phyloP scores from a whole-genome alignment of 2,797 vertebrate species.

The Danionella dracula region DNA sequence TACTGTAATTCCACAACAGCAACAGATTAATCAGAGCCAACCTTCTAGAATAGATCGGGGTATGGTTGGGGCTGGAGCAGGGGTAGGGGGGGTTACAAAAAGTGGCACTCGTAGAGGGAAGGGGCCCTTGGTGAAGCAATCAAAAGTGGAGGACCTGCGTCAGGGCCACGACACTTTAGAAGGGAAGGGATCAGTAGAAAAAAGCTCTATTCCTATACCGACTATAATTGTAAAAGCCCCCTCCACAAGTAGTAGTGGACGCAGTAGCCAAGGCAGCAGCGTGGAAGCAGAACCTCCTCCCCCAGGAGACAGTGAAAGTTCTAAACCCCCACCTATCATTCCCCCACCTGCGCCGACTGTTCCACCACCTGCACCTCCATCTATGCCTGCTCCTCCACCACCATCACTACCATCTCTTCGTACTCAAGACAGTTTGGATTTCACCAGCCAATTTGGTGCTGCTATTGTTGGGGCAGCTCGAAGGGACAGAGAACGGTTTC shows the following conservation, averaged over 20 bases:
- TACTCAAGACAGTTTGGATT: slow-evolving; percentile 76
- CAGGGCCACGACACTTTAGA: slow-evolving; percentile 65
- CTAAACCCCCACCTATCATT: slow-evolving; percentile 59
- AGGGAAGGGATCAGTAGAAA: slow-evolving; percentile 74
- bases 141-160: slow-evolving; percentile 81
- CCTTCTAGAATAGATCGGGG: slow-evolving; percentile 60
- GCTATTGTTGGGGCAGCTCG: slow-evolving; percentile 75
- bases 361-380: slow-evolving; percentile 73
- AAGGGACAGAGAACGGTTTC: slow-evolving; percentile 75
- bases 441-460: slow-evolving; percentile 85
- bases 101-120: slow-evolving; percentile 76
- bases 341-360: slow-evolving; percentile 64
- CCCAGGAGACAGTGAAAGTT: slow-evolving; percentile 63
- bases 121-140: slow-evolving; percentile 86
- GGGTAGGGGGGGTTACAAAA: slow-evolving; percentile 57
- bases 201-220: slow-evolving; percentile 89
- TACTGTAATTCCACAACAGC: slow-evolving; percentile 70
- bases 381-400: slow-evolving; percentile 61
- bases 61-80: slow-evolving; percentile 55
- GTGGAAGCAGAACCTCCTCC: slow-evolving; percentile 76
- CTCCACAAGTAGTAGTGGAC: slow-evolving; percentile 91
- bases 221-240: slow-evolving; percentile 93
- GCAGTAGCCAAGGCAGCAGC: slow-evolving; percentile 92
- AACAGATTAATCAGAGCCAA: slow-evolving; percentile 68
- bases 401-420: slow-evolving; percentile 66